A percentile compares a stretch with the other conserved stretches of the same genome.
These are phyloP conservation scores for Brachyptera putata DNA, from an alignment of 2,888 invertebrate genomes.

Conservation along the genomic window DNA sequence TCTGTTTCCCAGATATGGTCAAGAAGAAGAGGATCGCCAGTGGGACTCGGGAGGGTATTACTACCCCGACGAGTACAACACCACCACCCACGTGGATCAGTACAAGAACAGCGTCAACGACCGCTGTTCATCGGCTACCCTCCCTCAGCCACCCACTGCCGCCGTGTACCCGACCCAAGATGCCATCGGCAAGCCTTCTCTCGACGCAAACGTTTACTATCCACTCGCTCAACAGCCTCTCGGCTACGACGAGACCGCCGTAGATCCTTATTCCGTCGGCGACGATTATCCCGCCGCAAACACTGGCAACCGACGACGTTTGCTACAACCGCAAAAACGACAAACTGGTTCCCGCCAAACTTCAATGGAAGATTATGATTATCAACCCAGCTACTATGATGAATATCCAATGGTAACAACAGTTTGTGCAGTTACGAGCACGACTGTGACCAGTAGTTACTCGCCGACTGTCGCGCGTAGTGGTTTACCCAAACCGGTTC, in stretches of 20 bases:
- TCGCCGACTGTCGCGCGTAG: slow-evolving; percentile 11
- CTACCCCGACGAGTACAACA: slow-evolving; percentile 25
- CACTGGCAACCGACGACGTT: slow-evolving; percentile 44
- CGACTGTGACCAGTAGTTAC: slow-evolving; percentile 34
- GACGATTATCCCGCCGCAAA: slow-evolving; percentile 41
- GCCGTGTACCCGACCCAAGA: slow-evolving; percentile 47
- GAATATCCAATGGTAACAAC: slow-evolving; percentile 45
- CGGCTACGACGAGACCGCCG: slow-evolving; percentile 40
- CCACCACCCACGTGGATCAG: slow-evolving; percentile 47
- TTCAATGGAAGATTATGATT: slow-evolving; percentile 41
- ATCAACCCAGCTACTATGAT: slow-evolving; percentile 35
- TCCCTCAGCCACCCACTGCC: slow-evolving; percentile 18
- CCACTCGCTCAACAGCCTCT: slow-evolving; percentile 36
- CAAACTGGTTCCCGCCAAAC: slow-evolving; percentile 44
- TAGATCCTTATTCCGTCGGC: slow-evolving; percentile 36
- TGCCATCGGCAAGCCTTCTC: slow-evolving; percentile 40
- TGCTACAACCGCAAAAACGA: slow-evolving; percentile 39
- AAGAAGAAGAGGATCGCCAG: slow-evolving; percentile 64
- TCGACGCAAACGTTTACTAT: slow-evolving; percentile 34
- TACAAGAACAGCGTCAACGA: slow-evolving; percentile 53
- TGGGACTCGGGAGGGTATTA: slow-evolving; percentile 67
- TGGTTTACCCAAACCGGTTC: slow-evolving; percentile 40
- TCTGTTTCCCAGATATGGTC: slow-evolving; percentile 47
- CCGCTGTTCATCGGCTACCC: slow-evolving; percentile 23
- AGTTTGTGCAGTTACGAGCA: slow-evolving; percentile 44